Evolutionary conservation across 2,113 vertebrate species (phyloP), one percentile per base, ranked within the genome.

Genomic region (Mus pahari): DNA sequence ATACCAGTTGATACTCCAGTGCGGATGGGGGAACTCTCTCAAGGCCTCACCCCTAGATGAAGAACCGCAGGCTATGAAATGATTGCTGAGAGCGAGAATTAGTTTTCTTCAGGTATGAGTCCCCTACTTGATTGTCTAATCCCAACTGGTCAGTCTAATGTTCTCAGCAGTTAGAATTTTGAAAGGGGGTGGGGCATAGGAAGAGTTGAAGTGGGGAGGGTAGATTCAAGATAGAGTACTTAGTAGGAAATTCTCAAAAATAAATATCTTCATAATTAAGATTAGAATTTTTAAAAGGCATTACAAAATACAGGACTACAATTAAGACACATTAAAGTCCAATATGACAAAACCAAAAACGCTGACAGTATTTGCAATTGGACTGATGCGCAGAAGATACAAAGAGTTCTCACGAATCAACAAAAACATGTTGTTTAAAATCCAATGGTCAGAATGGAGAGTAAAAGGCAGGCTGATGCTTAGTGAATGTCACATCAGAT

Each of bases 241-340:
- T 55, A 19, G 6, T 60, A 82, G 58, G 36, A 60, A 60, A 60
- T 39, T 82, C 12, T 39, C 78, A 39, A 82, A 82, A 60, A 26
- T 16, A 71, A 93, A 60, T 22, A 60, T 14, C 11, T 77, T 88
- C 36, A 48, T 64, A 64, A 31, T 22, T 10, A 95, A 48, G 3
- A 94, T 84, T 45, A 74, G 20, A 16, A 24, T 58, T 78, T 94
- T 90, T 26, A 74, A 89, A 82, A 66, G 7, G 10, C 39, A 90
- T 11, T 26, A 45, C 19, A 86, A 92, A 84, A 73, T 4, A 75
- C 7, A 36, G n/a, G 36, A n/a, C 77, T 58, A 90, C 39, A 79
- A 55, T 42, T 77, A 17, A 42, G 53, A 94, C 39, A 83, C 4
- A 53, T 74, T 83, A 88, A 90, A 53, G 33, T 71, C 13, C 53